These are phyloP conservation scores for Eidolon helvum DNA, from an alignment of 2,113 vertebrate genomes.

Conservation along the genomic window DNA sequence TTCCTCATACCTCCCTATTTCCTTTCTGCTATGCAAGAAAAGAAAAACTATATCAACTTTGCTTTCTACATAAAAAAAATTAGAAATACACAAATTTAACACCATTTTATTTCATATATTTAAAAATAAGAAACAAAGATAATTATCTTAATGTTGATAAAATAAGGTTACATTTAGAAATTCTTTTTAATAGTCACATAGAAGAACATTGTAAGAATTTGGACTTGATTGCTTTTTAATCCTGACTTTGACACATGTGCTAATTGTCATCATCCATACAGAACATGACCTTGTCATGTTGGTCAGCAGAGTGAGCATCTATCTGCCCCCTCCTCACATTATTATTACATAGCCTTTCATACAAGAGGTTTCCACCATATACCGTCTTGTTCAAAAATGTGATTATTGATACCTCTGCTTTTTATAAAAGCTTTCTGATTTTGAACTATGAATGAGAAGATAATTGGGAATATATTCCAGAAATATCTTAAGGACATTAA, in stretches of 20 bases:
- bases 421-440: neutral
- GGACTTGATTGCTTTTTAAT: neutral
- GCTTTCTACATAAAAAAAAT: slow-evolving; percentile 20
- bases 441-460: neutral
- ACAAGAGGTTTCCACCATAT: neutral
- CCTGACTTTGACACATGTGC: neutral
- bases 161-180: slow-evolving; percentile 15
- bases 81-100: neutral
- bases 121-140: neutral
- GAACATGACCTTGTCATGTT: neutral
- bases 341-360: neutral
- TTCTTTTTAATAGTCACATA: neutral
- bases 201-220: neutral
- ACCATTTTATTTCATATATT: neutral
- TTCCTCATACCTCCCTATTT: neutral
- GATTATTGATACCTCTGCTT: neutral
- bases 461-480: neutral
- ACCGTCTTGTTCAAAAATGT: neutral
- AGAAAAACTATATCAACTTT: neutral
- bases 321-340: neutral
- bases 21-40: neutral
- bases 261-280: neutral
- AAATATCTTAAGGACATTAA: neutral
- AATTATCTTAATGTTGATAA: neutral
- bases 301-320: neutral